These are phyloP conservation scores for Eristalis intricaria DNA, from an alignment of 2,888 invertebrate genomes.

Conservation along the genomic window DNA sequence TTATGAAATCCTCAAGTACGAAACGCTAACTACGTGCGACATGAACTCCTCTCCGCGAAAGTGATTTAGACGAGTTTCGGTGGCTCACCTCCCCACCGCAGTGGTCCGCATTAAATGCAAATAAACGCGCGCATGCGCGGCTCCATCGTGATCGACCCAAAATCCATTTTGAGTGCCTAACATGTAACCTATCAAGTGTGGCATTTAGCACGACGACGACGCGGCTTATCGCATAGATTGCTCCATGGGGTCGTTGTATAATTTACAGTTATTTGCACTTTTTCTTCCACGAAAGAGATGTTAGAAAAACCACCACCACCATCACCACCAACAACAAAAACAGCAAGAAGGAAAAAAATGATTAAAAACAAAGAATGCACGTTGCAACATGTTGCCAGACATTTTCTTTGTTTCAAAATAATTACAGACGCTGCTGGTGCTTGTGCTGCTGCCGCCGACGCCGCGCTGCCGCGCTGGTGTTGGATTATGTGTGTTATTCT, in stretches of 20 bases:
- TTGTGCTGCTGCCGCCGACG: background rate
- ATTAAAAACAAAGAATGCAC: constrained; percentile 14
- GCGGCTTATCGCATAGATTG: constrained; percentile 21
- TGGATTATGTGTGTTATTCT: background rate
- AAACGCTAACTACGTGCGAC: constrained; percentile 35
- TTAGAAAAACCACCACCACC: background rate
- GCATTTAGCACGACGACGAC: constrained; percentile 62
- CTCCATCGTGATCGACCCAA: constrained; percentile 53
- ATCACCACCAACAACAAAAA: no score
- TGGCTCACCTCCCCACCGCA: background rate
- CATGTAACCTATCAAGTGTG: constrained; percentile 61
- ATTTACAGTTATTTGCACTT: constrained; percentile 25
- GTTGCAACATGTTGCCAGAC: constrained; percentile 55
- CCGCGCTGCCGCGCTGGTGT: background rate
- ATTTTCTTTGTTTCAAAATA: constrained; percentile 28
- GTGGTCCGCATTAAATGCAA: constrained; percentile 35
- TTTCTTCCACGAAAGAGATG: background rate
- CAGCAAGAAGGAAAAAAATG: constrained; percentile 3
- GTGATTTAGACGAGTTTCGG: constrained; percentile 4
- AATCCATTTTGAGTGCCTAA: constrained; percentile 18
- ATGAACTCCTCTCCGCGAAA: constrained; percentile 10
- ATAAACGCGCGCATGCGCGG: constrained; percentile 26
- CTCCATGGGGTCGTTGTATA: constrained; percentile 26
- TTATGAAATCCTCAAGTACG: constrained; percentile 62
- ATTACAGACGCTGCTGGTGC: constrained; percentile 12